Percentiles rank a stretch among this genome's conserved stretches.
phyloP scores from a whole-genome alignment of 1,140 invertebrate genomes.

The Conus ventricosus region DNA sequence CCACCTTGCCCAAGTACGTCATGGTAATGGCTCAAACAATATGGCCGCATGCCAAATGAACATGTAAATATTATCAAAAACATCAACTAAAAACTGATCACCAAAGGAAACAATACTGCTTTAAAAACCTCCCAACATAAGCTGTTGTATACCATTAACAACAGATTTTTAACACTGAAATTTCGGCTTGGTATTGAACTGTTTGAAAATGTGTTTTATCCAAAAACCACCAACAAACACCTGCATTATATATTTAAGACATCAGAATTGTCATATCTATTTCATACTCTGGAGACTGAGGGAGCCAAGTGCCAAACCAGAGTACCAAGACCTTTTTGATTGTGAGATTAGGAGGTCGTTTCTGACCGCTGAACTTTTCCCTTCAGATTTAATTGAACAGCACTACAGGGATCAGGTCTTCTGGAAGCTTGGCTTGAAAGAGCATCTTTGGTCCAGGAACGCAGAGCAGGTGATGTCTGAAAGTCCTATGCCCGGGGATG shows the following conservation, averaged over 20 bases:
- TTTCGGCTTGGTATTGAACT: too few relatives aligned
- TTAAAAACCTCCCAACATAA: too few relatives aligned
- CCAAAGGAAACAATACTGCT: neutral
- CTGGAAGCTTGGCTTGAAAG: neutral
- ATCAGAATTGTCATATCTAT: neutral
- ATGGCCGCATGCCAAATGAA: neutral
- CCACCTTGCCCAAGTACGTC: too few relatives aligned
- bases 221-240: too few relatives aligned
- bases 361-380: neutral
- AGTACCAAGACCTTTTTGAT: neutral
- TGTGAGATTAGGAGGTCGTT: neutral
- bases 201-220: too few relatives aligned
- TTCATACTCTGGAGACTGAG: neutral
- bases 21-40: neutral
- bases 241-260: too few relatives aligned
- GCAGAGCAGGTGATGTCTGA: neutral
- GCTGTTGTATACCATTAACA: too few relatives aligned
- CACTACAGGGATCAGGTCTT: neutral
- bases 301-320: neutral
- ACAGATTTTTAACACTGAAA: too few relatives aligned
- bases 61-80: too few relatives aligned
- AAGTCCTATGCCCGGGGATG: neutral
- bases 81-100: neutral
- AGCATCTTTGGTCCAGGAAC: neutral
- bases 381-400: neutral